These are phyloP conservation scores for Trachelus troglodyta DNA, from an alignment of 2,888 invertebrate species.

Conservation along the genomic window DNA sequence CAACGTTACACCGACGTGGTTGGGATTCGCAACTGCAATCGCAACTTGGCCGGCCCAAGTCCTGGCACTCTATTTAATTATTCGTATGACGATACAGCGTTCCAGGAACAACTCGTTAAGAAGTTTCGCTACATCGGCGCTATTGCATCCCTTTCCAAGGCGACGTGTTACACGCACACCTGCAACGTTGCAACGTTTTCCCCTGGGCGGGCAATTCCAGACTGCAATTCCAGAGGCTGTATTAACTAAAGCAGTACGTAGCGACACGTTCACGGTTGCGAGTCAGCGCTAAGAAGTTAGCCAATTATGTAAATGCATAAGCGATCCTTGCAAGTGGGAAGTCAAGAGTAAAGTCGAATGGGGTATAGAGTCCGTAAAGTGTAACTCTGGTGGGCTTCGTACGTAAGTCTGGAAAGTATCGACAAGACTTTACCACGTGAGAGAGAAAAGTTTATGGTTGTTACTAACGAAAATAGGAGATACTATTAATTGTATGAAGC, in stretches of 20 bases:
- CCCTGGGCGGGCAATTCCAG: not conserved
- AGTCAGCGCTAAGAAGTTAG: slow-evolving; percentile 15
- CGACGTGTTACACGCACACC: not conserved
- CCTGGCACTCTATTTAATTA: slow-evolving; percentile 4
- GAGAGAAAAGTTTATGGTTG: not conserved
- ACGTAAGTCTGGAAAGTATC: not conserved
- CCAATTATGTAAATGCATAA: slow-evolving; percentile 23
- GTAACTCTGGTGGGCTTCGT: not conserved
- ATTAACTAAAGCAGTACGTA: not conserved
- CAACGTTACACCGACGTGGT: not conserved
- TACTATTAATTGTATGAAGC: not conserved
- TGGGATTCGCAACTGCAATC: not conserved
- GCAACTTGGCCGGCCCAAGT: not conserved
- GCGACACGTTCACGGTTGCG: not conserved
- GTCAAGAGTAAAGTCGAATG: not conserved
- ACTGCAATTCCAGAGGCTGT: not conserved
- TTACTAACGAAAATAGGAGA: not conserved
- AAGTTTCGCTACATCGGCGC: slow-evolving; percentile 15
- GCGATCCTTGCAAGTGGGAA: not conserved
- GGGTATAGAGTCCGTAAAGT: not conserved
- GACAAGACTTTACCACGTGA: not conserved
- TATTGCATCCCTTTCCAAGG: not conserved
- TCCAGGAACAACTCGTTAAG: slow-evolving; percentile 12
- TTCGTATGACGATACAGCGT: slow-evolving; percentile 5
- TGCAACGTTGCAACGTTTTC: not conserved